Base-by-base conservation (phyloP, 2,113 vertebrate genomes). In the Prunella fulvescens region DNA sequence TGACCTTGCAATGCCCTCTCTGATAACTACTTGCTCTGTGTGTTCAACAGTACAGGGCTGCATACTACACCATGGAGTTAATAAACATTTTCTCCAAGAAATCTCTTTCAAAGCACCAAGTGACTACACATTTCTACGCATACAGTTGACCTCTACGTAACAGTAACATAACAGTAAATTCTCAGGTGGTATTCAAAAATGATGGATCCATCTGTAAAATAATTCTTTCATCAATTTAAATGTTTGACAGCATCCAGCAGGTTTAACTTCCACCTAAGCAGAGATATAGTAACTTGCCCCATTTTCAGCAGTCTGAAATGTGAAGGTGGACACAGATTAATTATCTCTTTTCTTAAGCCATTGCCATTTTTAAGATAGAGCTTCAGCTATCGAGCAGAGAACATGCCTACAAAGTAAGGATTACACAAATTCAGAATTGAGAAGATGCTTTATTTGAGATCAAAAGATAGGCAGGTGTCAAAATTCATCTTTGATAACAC, bases 391-490 rank as follows among this genome's bases (percentile, higher is more conserved):
- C 81, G 81, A 56, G 79, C 61, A 67, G 71, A 77, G 54, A 92
- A 94, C 86, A 80, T 22, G 81, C 50, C 81, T 84, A 88, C 93
- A 96, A 97, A 44, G 84, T 50, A 79, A 93, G 48, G 66, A 93
- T 95, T 90, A 65, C 71, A 91, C 88, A 85, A 85, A 24, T 37
- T 83, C 69, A 82, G 60, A 95, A 96, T 19, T 72, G 58, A 97
- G 81, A 54, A 78, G 65, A 91, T 95, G 77, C 85, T 95, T 97
- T 90, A 96, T 76, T 96, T 1, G 26, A 97, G 93, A 97, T 95
- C 83, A 94, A 96, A 96, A 97, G 90, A 95, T 69, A 97, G 86
- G 67, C 96, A 97, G 88, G 91, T 96, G 82, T 97, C 97, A 98
- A 97, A 97, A 95, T 92, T 77, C 5, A 96, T 90, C 91, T 95